phyloP scores from a whole-genome alignment of 2,797 vertebrate genomes.

The Eulemur albifrons region DNA sequence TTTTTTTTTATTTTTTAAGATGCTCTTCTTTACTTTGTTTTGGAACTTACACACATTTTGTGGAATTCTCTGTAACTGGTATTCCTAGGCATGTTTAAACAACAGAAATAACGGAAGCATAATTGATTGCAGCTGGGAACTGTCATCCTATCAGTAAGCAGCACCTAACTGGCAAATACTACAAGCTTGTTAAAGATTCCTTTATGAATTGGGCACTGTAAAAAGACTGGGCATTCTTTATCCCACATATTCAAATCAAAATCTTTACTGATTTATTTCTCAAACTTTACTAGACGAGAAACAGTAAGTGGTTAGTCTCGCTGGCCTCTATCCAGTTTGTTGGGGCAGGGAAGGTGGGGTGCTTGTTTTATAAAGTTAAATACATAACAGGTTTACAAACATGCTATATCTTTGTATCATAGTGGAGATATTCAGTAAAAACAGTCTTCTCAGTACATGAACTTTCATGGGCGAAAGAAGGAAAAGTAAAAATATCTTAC shows the following conservation, averaged over 20 bases:
- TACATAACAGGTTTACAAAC: conserved; percentile 75
- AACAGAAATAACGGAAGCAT: conserved; percentile 62
- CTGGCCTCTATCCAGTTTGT: conserved; percentile 76
- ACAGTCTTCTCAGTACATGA: not conserved
- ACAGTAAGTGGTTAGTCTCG: conserved; percentile 80
- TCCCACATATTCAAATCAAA: conserved; percentile 80
- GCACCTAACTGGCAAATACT: conserved; percentile 61
- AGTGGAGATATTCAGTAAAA: conserved; percentile 51
- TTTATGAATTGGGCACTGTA: conserved; percentile 65
- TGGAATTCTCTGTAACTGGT: conserved; percentile 51
- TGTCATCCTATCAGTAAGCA: conserved; percentile 29
- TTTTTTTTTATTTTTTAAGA: not conserved
- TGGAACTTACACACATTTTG: conserved; percentile 69
- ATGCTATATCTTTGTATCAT: conserved; percentile 30
- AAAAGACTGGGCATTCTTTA: conserved; percentile 79
- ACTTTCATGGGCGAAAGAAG: not conserved
- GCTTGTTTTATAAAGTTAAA: conserved; percentile 67
- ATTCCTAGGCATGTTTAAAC: conserved; percentile 43
- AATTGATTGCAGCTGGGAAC: conserved; percentile 66
- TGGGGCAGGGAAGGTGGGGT: conserved; percentile 70
- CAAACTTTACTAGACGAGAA: conserved; percentile 82
- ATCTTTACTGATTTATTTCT: conserved; percentile 81
- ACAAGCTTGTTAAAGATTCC: conserved; percentile 14
- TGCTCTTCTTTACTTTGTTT: conserved; percentile 72
- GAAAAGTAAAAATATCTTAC: conserved; percentile 52